Percentiles rank a stretch among this genome's conserved stretches.
Conservation (phyloP, 2,797 vertebrate genomes). For the Arnoldichthys spilopterus region DNA sequence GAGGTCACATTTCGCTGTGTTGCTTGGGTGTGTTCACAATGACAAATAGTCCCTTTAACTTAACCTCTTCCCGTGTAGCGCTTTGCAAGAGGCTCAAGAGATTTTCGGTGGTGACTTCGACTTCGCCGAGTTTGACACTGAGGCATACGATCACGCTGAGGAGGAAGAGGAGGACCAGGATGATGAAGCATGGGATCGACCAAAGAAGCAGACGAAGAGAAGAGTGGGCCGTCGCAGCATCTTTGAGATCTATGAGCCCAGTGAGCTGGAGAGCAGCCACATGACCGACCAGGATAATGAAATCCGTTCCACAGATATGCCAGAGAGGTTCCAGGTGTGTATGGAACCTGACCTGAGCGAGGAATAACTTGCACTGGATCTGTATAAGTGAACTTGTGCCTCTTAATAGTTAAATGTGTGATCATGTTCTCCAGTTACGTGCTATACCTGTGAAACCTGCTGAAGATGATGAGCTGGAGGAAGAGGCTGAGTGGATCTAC, state of each 20-base stretch:
- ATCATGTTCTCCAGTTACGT: constrained; percentile 78
- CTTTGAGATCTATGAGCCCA: constrained; percentile 98
- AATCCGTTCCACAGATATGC: constrained; percentile 96
- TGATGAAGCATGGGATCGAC: constrained; percentile 90
- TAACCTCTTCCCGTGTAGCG: constrained; percentile 72
- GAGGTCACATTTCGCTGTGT: too few relatives aligned
- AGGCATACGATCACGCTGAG: constrained; percentile 90
- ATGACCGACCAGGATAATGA: constrained; percentile 99
- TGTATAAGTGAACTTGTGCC: constrained; percentile 6
- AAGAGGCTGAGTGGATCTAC: constrained; percentile 98
- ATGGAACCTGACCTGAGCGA: not conserved
- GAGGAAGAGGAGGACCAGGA: constrained; percentile 96
- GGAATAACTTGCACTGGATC: not conserved
- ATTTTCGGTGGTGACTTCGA: constrained; percentile 98
- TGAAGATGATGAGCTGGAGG: constrained; percentile 96
- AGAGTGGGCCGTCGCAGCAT: constrained; percentile 95
- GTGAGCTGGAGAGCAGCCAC: constrained; percentile 98
- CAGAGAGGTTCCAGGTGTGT: constrained; percentile 97
- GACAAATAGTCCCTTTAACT: too few relatives aligned
- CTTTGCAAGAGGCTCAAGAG: constrained; percentile 97
- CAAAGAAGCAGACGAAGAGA: constrained; percentile 95
- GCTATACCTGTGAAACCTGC: constrained; percentile 92
- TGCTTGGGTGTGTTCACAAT: too few relatives aligned
- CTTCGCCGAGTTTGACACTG: constrained; percentile 94
- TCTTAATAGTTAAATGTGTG: not conserved